Base-by-base conservation (phyloP, 92 coral and sea anemone genomes). In the Palythoa heliodiscus region DNA sequence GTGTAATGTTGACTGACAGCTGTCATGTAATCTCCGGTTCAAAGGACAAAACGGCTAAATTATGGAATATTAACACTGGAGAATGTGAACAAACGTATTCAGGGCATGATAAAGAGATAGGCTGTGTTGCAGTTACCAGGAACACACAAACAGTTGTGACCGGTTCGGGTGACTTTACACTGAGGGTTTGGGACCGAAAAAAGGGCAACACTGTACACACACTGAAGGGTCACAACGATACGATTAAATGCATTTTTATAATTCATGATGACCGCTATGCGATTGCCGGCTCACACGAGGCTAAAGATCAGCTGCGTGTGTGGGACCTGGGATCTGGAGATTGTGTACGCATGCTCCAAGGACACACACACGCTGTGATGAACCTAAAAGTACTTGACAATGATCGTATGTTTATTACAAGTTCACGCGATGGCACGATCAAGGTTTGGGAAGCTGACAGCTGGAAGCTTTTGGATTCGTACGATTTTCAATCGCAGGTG, bases 361-460 rank as follows among this genome's bases (percentile, higher is more conserved):
- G 95, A 1, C 98, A 94, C 77, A 83, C 86, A 11, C 98, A 94
- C 83, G 98, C 98, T 4, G 90, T 94, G 14, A 94, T 94, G 98
- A 80, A 88, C 50, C 78, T 94, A 14, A 50, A 20, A 78, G 66
- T 94, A 16, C 72, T 90, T 54, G 81, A 71, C 35, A 84, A 75
- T 16, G 90, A 83, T 48, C 85, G 66, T 16, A 40, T 90, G 89
- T 53, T 94, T 72, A 68, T 92, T 19, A 85, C 95, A 37, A 94
- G 98, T 88, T 94, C 98, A 25, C 93, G 98, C 37, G 98, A 94
- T 73, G 95, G 98, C 5, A 94, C 98, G 13, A 85, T 92, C 48
- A 94, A 94, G 54, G 89, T 91, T 58, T 94, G 98, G 98, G 82
- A 85, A 76, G 88, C 89, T 19, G 71, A 63, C 9, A 88, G 70